Percentiles rank a stretch among this genome's conserved stretches.
Evolutionary conservation across 2,888 invertebrate genomes (phyloP).

Genomic region (Polydrusus tereticollis): DNA sequence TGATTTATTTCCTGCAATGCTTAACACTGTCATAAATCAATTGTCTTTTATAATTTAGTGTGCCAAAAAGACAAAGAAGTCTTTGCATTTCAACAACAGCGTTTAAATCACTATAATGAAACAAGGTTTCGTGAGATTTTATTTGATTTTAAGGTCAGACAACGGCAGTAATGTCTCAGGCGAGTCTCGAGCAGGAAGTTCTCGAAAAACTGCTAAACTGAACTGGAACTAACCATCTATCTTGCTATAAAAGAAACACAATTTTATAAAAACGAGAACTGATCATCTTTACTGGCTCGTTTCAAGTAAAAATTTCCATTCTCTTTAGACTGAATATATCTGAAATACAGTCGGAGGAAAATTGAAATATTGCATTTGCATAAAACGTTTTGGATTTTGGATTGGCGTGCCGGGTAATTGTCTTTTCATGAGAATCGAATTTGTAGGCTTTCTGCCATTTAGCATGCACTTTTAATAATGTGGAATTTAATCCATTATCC

Average conservation of each 20-base stretch:
- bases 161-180: not conserved
- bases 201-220: no score
- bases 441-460: slow-evolving; percentile 10
- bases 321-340: slow-evolving; percentile 7
- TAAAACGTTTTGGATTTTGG: slow-evolving; percentile 33
- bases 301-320: slow-evolving; percentile 3
- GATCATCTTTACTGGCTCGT: not conserved
- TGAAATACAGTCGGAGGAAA: slow-evolving; percentile 26
- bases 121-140: not conserved
- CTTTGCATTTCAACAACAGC: not conserved
- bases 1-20: not conserved
- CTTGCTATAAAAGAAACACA: no score
- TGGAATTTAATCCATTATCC: not conserved
- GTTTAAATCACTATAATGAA: not conserved
- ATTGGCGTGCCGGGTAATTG: slow-evolving; percentile 32
- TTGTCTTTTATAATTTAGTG: not conserved
- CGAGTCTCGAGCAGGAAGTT: not conserved
- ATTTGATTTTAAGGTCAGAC: not conserved
- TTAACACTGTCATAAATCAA: not conserved
- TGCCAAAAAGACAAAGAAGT: not conserved
- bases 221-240: no score
- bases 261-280: not conserved
- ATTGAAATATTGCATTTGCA: slow-evolving; percentile 43
- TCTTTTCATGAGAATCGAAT: slow-evolving; percentile 11
- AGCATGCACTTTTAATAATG: not conserved